A percentile compares a stretch with the other conserved stretches of the same genome.
Evolutionary conservation across 2,113 vertebrate genomes (phyloP).

Genomic region (Neopipo cinnamomea): DNA sequence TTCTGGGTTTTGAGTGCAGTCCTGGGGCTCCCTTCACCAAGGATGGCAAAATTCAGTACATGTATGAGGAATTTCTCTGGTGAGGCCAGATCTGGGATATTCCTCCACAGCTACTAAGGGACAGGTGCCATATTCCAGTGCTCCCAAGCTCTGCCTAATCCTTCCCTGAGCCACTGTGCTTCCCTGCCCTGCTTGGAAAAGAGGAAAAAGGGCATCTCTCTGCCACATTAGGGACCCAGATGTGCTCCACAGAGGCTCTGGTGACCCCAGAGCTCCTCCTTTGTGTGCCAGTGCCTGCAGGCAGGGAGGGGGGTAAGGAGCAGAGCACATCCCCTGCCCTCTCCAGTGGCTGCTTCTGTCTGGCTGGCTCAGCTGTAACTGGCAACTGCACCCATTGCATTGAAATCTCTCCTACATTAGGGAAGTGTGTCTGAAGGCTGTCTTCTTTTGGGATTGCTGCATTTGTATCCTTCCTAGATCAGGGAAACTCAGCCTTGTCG

Average conservation of each 20-base stretch:
- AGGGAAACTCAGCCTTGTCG: not conserved
- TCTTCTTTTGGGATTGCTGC: rapidly evolving
- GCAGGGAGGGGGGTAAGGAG: not conserved
- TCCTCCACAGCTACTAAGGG: not conserved
- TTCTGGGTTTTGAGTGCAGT: not conserved
- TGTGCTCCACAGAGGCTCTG: not conserved
- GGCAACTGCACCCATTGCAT: not conserved
- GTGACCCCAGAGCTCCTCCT: not conserved
- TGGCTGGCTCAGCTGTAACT: not conserved
- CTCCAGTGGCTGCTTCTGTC: not conserved
- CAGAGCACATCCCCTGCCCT: not conserved
- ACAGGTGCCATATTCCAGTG: rapidly evolving
- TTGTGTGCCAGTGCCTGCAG: not conserved
- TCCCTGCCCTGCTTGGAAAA: not conserved
- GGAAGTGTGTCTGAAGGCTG: not conserved
- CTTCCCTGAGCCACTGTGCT: not conserved
- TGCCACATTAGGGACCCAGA: not conserved
- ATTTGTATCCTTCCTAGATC: not conserved
- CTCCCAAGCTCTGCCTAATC: not conserved
- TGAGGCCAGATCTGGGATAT: not conserved
- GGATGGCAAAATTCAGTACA: not conserved
- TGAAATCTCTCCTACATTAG: not conserved
- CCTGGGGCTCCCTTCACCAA: not conserved
- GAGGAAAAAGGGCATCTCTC: not conserved
- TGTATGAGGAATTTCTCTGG: not conserved